These are phyloP conservation scores for Onychostruthus taczanowskii DNA, from an alignment of 2,113 vertebrate genomes.

Conservation along the genomic window DNA sequence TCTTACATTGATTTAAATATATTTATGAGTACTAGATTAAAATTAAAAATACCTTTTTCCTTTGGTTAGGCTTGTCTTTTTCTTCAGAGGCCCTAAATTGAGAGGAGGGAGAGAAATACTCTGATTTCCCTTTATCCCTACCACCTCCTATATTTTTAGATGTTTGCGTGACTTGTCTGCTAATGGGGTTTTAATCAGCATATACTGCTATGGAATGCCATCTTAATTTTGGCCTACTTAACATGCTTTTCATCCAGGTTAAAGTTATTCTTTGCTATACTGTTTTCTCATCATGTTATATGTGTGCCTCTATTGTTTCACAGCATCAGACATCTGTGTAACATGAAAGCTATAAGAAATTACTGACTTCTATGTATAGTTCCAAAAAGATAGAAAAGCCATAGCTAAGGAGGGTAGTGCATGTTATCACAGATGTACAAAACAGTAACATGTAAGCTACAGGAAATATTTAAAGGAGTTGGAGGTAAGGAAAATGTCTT, in stretches of 20 bases:
- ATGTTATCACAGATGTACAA: not conserved
- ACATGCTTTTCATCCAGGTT: not conserved
- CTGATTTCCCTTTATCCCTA: not conserved
- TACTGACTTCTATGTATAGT: not conserved
- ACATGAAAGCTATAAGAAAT: not conserved
- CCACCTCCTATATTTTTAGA: slow-evolving; percentile 8
- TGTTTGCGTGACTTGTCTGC: slow-evolving; percentile 33
- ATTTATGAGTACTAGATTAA: slow-evolving; percentile 66
- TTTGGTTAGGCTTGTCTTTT: slow-evolving; percentile 51
- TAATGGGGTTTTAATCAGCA: slow-evolving; percentile 43
- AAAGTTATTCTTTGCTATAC: not conserved
- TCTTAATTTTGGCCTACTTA: slow-evolving; percentile 55
- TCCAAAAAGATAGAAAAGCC: not conserved
- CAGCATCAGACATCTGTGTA: not conserved
- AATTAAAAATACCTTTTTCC: slow-evolving; percentile 60
- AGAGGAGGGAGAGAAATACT: not conserved
- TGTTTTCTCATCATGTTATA: slow-evolving; percentile 1
- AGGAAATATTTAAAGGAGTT: not conserved
- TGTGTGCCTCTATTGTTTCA: not conserved
- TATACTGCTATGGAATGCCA: not conserved
- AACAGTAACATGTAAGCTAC: not conserved
- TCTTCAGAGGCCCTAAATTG: slow-evolving; percentile 19
- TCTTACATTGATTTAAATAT: slow-evolving; percentile 52
- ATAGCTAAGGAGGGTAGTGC: not conserved
- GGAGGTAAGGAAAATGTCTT: not conserved